phyloP scores from a whole-genome alignment of 1,140 invertebrate species.

The Zaprionus vittiger region DNA sequence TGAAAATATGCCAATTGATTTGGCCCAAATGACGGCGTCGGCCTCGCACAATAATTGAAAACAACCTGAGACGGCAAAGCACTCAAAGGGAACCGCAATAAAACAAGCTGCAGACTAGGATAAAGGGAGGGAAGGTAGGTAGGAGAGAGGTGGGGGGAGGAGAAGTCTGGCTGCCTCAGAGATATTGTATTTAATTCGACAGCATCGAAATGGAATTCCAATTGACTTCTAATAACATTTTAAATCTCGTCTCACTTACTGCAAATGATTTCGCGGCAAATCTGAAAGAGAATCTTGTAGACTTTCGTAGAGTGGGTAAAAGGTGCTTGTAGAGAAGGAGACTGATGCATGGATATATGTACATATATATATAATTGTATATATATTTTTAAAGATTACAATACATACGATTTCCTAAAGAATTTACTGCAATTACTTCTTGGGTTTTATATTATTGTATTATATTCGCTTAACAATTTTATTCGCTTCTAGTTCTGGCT shows the following conservation, averaged over 20 bases:
- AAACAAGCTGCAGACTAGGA: conserved; percentile 16
- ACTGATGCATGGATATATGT: background rate
- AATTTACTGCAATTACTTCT: background rate
- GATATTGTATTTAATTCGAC: conserved; percentile 1
- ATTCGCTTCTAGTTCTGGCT: too few relatives aligned
- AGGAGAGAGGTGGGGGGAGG: background rate
- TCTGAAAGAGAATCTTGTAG: background rate
- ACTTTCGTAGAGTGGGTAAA: too few relatives aligned
- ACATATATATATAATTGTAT: background rate
- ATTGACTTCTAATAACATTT: conserved; percentile 5
- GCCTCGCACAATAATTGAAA: conserved; percentile 57
- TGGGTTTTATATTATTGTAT: too few relatives aligned
- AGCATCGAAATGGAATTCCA: conserved; percentile 1
- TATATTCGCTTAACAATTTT: too few relatives aligned
- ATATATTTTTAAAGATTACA: too few relatives aligned
- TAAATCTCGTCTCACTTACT: background rate
- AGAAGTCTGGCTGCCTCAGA: background rate
- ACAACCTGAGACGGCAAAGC: conserved; percentile 27
- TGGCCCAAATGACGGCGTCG: conserved; percentile 33
- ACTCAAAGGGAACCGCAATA: conserved; percentile 29
- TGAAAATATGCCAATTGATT: conserved; percentile 64
- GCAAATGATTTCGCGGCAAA: background rate
- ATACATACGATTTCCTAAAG: background rate
- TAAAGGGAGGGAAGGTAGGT: background rate
- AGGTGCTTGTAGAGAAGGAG: too few relatives aligned